These are phyloP conservation scores for Tapirus indicus DNA, from an alignment of 2,797 vertebrate species.

Conservation along the genomic window DNA sequence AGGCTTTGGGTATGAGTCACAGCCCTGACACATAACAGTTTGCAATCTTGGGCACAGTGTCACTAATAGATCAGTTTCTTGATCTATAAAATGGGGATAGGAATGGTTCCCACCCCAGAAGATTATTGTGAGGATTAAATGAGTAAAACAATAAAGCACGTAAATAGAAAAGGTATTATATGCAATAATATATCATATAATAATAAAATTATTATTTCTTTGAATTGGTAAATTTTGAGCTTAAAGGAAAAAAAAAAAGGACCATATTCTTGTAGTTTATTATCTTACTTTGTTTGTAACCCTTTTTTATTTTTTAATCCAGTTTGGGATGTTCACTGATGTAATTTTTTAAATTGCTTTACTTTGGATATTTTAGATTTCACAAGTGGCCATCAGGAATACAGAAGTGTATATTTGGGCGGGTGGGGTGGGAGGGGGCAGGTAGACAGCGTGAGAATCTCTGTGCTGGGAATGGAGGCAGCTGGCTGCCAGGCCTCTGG, in stretches of 20 bases:
- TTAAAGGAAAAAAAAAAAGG: not conserved
- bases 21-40: not conserved
- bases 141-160: not conserved
- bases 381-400: too few relatives aligned
- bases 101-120: not conserved
- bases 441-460: not conserved
- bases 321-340: not conserved
- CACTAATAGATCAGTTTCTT: not conserved
- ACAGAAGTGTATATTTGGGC: not conserved
- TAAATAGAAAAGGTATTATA: not conserved
- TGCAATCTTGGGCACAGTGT: not conserved
- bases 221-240: not conserved
- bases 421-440: accelerated
- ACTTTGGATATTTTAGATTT: not conserved
- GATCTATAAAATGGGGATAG: not conserved
- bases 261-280: not conserved
- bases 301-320: not conserved
- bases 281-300: not conserved
- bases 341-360: not conserved
- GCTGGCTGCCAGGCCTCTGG: not conserved
- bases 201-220: not conserved
- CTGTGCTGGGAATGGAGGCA: not conserved
- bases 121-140: not conserved
- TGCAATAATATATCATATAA: not conserved
- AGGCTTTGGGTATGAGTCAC: not conserved